Evolutionary conservation across 1,140 invertebrate species (phyloP), one percentile per base, ranked within the genome.

Genomic region (Neodiprion lecontei): DNA sequence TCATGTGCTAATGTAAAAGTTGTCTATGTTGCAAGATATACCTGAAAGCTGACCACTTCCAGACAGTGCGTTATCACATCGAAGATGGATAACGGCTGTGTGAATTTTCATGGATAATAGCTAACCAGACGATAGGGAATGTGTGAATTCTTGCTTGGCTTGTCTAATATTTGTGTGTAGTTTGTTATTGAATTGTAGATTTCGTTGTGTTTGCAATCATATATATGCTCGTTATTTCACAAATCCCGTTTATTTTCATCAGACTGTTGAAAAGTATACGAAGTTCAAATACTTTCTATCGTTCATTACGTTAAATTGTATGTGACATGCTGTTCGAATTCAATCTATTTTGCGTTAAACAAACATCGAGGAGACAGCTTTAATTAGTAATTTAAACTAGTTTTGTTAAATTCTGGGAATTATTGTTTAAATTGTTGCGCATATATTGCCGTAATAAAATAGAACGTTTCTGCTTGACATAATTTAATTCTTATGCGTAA

Each of bases 391-490:
- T 40, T 40, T 5, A 40, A 40, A 40, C 1, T 40, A 40, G 28
- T 40, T 70, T 49, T 50, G 65, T 53, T 49, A 67, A 2, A 53
- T 23, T 47, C 17, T 50, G 48, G 21, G 50, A 75, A 17, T 61
- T 65, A 7, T 21, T 72, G 48, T 69, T 14, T 69, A 48, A 65
- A 72, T 72, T 65, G 9, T 67, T 10, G 50, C 47, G 69, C 12
- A 48, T 72, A 12, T 12, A 50, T 72, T 17, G 69, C 8, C 17
- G 9, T 74, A 70, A 72, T 67, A 61, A 68, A 50, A 53, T 72
- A 74, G 69, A 76, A 4, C 73, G 71, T 14, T 69, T 49, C 17
- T 76, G 72, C 69, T 70, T 70, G 11, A 74, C n/a, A 17, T 71
- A 0, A 61, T 61, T 61, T 9, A 7, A 61, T 61, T 61, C n/a